A percentile compares a stretch with the other conserved stretches of the same genome.
Evolutionary conservation across 2,113 vertebrate species (phyloP).

Genomic region (Ceyx margarethae): DNA sequence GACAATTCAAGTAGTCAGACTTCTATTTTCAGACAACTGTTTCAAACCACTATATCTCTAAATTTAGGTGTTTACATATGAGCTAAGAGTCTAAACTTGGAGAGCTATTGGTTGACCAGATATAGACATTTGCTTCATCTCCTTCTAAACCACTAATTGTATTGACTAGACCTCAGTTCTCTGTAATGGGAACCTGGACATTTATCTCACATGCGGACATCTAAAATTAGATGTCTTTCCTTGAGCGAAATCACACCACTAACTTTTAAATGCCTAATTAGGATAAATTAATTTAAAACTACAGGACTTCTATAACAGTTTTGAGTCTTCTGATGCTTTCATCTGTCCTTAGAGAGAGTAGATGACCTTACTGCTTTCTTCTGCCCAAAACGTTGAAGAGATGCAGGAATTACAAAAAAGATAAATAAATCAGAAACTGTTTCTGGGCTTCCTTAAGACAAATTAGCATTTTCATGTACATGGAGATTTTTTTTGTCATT

Average conservation of each 20-base stretch:
- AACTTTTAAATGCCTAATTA: conserved; percentile 25
- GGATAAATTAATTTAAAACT: conserved; percentile 24
- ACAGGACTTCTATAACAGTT: not conserved
- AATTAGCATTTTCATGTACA: not conserved
- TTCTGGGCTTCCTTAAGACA: not conserved
- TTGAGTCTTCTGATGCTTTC: not conserved
- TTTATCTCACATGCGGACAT: not conserved
- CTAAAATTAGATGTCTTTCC: conserved; percentile 37
- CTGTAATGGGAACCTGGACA: conserved; percentile 15
- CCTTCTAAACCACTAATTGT: conserved; percentile 51
- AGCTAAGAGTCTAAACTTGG: not conserved
- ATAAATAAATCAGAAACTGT: not conserved
- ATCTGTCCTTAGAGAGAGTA: not conserved
- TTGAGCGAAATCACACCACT: not conserved
- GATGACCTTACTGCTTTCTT: not conserved
- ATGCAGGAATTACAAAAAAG: not conserved
- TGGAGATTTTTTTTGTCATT: not conserved
- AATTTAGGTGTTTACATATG: conserved; percentile 35
- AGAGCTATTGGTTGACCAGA: conserved; percentile 33
- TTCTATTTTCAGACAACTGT: conserved; percentile 49
- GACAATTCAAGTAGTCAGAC: not conserved
- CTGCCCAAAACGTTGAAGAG: not conserved
- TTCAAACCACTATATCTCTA: conserved; percentile 20
- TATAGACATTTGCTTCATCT: conserved; percentile 42
- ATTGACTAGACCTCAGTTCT: conserved; percentile 36